Percentiles rank a stretch among this genome's conserved stretches.
These are phyloP conservation scores for Euwallacea similis DNA, from an alignment of 1,140 invertebrate species.

Conservation along the genomic window DNA sequence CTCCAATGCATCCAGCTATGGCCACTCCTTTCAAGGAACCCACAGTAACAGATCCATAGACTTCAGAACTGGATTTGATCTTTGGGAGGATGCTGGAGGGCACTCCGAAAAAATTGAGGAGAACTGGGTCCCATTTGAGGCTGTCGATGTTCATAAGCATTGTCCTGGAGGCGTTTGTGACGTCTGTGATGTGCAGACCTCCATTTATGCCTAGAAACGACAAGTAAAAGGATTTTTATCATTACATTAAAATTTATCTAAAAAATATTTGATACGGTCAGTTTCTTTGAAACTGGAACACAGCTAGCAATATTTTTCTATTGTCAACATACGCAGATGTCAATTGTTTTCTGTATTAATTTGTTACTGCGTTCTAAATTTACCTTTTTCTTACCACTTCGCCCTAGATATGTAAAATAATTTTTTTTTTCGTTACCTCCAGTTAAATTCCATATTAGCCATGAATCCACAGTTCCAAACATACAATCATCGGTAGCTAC, in stretches of 20 bases:
- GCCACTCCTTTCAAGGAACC: constrained; percentile 77
- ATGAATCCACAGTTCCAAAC: constrained; percentile 96
- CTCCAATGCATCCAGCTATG: constrained; percentile 88
- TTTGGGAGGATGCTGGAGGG: constrained; percentile 79
- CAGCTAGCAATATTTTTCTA: no score
- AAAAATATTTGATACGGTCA: neutral
- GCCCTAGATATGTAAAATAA: neutral
- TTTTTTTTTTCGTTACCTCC: constrained; percentile 58
- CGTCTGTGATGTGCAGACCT: constrained; percentile 90
- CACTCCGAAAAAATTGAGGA: constrained; percentile 87
- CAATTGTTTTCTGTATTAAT: no score
- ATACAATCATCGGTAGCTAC: constrained; percentile 72
- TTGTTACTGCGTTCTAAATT: no score
- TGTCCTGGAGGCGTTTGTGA: constrained; percentile 96
- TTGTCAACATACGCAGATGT: no score
- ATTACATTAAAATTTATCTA: no score
- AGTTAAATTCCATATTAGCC: constrained; percentile 96
- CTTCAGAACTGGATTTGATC: constrained; percentile 87
- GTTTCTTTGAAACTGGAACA: no score
- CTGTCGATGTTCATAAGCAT: constrained; percentile 96
- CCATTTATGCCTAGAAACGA: constrained; percentile 57
- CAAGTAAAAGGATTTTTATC: no score
- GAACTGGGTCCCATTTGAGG: constrained; percentile 85
- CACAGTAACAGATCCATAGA: constrained; percentile 72
- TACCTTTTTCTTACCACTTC: no score